phyloP scores from a whole-genome alignment of 1,140 invertebrate species.

The Drosophila busckii region DNA sequence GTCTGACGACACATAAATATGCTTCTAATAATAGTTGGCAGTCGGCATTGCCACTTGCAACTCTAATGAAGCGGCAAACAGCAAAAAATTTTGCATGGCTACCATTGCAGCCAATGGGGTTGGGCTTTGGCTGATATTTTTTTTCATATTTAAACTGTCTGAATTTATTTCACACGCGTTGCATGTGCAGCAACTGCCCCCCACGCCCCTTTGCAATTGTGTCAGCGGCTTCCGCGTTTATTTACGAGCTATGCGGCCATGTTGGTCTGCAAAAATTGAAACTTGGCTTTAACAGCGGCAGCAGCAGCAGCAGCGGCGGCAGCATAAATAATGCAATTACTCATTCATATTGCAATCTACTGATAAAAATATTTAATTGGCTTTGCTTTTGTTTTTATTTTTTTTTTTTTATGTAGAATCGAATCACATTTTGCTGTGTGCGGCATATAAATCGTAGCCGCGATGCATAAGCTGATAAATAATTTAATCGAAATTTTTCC shows the following conservation, averaged over 20 bases:
- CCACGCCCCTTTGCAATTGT: constrained; percentile 22
- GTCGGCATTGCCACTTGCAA: constrained; percentile 15
- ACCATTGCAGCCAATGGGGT: constrained; percentile 19
- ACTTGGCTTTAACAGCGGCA: constrained; percentile 41
- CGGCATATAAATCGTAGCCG: constrained; percentile 58
- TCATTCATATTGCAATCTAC: constrained; percentile 65
- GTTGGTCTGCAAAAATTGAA: constrained; percentile 50
- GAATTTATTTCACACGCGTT: constrained; percentile 68
- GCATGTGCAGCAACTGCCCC: constrained; percentile 1
- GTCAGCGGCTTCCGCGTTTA: constrained; percentile 38
- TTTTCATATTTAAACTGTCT: constrained; percentile 56
- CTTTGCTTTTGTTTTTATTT: constrained; percentile 32
- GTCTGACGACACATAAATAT: constrained; percentile 69
- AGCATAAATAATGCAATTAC: constrained; percentile 72
- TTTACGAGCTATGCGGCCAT: constrained; percentile 40
- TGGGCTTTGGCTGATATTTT: constrained; percentile 43
- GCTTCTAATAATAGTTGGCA: constrained; percentile 65
- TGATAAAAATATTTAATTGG: constrained; percentile 75
- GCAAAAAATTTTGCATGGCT: constrained; percentile 14
- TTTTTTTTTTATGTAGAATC: constrained; percentile 33
- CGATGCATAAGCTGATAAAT: constrained; percentile 64
- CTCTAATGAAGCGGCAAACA: constrained; percentile 18
- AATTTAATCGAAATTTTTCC: constrained; percentile 74
- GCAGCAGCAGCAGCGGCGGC: constrained; percentile 22
- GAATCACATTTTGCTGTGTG: constrained; percentile 59